A percentile compares a stretch with the other conserved stretches of the same genome.
phyloP scores from a whole-genome alignment of 2,113 vertebrate species.

The Syngnathoides biaculeatus region DNA sequence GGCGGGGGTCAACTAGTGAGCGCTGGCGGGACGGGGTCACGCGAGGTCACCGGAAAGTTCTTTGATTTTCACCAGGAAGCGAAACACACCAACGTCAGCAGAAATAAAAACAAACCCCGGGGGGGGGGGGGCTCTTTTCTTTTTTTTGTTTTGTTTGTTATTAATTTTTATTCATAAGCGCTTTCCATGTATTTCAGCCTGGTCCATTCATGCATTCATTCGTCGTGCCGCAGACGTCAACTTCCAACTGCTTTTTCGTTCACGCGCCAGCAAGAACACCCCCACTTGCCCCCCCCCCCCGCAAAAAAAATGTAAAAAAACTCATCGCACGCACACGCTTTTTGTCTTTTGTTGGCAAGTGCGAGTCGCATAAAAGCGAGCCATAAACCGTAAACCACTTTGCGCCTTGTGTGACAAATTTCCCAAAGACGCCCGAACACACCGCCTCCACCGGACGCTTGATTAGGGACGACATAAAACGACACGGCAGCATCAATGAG shows the following conservation, averaged over 20 bases:
- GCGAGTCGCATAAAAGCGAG: background rate
- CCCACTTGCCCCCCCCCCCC: too few species aligned
- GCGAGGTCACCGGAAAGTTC: background rate
- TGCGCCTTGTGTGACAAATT: background rate
- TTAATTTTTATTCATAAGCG: background rate
- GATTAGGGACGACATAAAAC: background rate
- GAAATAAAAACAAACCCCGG: background rate
- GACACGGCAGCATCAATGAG: background rate
- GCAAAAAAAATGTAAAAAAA: too few species aligned
- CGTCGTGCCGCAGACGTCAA: background rate
- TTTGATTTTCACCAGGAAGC: slow-evolving; percentile 2
- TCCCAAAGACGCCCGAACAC: background rate
- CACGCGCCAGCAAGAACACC: slow-evolving; percentile 5
- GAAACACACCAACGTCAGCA: slow-evolving; percentile 4
- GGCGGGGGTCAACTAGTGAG: background rate
- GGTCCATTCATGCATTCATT: slow-evolving; percentile 7
- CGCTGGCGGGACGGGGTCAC: background rate
- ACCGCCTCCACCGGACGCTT: background rate
- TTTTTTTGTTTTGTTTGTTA: too few species aligned
- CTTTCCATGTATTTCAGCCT: too few species aligned
- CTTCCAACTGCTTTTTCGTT: slow-evolving; percentile 9
- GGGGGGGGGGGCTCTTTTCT: background rate
- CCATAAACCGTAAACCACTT: background rate
- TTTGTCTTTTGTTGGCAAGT: background rate
- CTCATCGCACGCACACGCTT: background rate